Conservation (phyloP, 2,797 vertebrate species). For the Malurus leucopterus region DNA sequence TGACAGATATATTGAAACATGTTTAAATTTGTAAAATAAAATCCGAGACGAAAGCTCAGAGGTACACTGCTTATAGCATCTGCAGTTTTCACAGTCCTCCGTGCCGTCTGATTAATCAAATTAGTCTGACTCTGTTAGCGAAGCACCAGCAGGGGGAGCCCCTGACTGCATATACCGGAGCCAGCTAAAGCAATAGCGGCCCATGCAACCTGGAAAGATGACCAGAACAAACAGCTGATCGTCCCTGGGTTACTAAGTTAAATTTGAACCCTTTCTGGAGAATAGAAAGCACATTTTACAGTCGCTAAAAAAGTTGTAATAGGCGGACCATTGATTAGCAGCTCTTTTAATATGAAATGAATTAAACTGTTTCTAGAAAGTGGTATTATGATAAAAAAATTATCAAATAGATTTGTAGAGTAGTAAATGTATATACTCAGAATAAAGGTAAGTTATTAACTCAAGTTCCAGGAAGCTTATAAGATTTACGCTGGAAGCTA, state of each 20-base stretch:
- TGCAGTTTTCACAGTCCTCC: background rate
- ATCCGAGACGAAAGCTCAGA: background rate
- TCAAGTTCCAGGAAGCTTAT: background rate
- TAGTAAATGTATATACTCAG: background rate
- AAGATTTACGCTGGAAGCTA: background rate
- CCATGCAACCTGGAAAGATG: fast-evolving
- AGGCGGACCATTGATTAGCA: background rate
- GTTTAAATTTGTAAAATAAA: background rate
- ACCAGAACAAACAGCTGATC: background rate
- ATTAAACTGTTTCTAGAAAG: background rate
- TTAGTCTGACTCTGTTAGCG: background rate
- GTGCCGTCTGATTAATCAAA: fast-evolving
- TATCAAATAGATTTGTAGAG: background rate
- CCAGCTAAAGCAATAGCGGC: fast-evolving
- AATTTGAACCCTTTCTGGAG: background rate
- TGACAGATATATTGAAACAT: background rate
- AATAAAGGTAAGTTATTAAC: background rate
- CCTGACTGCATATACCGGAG: background rate
- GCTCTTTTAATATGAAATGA: background rate
- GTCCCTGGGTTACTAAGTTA: background rate
- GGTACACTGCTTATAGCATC: background rate
- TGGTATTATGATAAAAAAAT: background rate
- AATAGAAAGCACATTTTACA: background rate
- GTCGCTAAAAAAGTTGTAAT: background rate
- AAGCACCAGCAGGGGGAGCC: background rate